Evolutionary conservation across 2,113 vertebrate genomes (phyloP).

Genomic region (Cinclus cinclus): DNA sequence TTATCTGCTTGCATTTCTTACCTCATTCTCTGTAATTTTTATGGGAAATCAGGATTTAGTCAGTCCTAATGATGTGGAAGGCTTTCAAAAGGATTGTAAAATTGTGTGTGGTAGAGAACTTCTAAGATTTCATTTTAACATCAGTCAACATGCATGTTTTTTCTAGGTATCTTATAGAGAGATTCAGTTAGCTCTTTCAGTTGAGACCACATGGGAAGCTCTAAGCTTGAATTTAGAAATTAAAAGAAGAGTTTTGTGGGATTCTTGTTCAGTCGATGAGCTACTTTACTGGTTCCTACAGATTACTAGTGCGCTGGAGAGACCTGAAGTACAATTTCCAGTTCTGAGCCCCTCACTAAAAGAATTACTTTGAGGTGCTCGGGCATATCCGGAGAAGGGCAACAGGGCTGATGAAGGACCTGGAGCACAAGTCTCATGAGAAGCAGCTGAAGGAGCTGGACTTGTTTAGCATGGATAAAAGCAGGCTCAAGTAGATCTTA

Average conservation of each 20-base stretch:
- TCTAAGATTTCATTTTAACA: background rate
- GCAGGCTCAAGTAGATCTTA: background rate
- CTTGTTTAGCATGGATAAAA: background rate
- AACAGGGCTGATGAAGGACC: background rate
- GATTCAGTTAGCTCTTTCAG: background rate
- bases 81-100: background rate
- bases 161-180: background rate
- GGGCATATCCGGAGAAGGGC: background rate
- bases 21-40: background rate
- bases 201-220: background rate
- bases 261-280: background rate
- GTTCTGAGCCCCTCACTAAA: background rate
- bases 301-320: background rate
- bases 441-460: background rate
- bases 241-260: background rate
- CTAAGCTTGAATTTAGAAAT: background rate
- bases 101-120: background rate
- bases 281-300: background rate
- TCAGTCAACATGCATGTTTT: background rate
- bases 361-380: background rate
- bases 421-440: background rate
- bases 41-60: background rate
- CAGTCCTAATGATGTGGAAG: background rate
- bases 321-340: background rate
- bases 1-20: background rate